Percentiles rank a stretch among this genome's conserved stretches.
phyloP scores from a whole-genome alignment of 2,797 vertebrate species.

The Dendrocincla tyrannina region DNA sequence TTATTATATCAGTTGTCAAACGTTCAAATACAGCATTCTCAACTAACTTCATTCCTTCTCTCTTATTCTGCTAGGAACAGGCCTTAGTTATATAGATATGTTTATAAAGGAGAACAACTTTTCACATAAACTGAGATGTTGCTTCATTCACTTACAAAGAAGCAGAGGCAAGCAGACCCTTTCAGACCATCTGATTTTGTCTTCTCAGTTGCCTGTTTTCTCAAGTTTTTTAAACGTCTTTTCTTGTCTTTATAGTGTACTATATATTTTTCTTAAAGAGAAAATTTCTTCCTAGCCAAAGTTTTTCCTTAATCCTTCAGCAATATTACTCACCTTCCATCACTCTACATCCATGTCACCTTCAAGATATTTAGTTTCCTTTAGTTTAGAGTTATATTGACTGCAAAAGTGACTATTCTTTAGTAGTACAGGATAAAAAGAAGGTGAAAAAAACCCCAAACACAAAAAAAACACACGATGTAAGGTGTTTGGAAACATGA shows the following conservation, averaged over 20 bases:
- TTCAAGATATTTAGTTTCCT: neutral
- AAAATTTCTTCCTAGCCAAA: neutral
- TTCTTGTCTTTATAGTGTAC: neutral
- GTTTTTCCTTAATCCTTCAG: neutral
- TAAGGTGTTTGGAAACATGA: neutral
- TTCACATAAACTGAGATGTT: neutral
- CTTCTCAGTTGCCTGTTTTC: neutral
- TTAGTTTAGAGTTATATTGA: neutral
- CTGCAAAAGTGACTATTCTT: neutral
- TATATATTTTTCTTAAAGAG: neutral
- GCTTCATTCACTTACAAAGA: neutral
- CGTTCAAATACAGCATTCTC: neutral
- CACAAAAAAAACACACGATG: neutral
- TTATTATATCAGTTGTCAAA: neutral
- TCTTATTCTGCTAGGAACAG: neutral
- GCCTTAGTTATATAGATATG: neutral
- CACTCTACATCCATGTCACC: neutral
- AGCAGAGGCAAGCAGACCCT: neutral
- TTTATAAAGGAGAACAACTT: neutral
- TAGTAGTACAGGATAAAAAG: neutral
- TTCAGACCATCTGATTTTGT: neutral
- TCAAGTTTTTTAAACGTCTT: neutral
- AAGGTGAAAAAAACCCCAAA: accelerated
- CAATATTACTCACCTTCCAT: neutral
- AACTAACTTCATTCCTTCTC: neutral